phyloP scores from a whole-genome alignment of 2,888 invertebrate species.

The Therioaphis trifolii region DNA sequence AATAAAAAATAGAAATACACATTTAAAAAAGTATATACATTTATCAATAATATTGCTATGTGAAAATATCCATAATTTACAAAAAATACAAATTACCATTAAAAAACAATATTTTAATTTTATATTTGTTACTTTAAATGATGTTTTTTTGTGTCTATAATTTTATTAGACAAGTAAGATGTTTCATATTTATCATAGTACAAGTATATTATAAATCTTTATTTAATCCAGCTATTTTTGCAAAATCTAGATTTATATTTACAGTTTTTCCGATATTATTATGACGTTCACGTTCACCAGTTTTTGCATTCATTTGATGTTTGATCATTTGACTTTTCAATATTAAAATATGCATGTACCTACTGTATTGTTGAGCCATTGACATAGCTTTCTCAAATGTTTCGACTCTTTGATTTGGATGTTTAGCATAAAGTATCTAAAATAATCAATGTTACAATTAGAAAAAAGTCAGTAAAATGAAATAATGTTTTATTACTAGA shows the following conservation, averaged over 20 bases:
- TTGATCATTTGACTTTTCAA: conserved; percentile 93
- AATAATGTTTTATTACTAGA: too few species aligned
- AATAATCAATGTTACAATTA: conserved; percentile 64
- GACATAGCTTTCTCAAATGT: conserved; percentile 92
- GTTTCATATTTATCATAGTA: neutral
- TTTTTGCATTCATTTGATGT: conserved; percentile 94
- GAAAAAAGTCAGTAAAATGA: too few species aligned
- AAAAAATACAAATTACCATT: too few species aligned
- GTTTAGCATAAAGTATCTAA: conserved; percentile 92
- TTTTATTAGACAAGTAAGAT: neutral
- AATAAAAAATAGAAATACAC: too few species aligned
- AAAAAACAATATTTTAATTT: neutral
- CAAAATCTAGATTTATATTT: conserved; percentile 53
- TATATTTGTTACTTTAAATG: too few species aligned
- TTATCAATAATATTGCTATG: too few species aligned
- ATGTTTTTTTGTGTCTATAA: conserved; percentile 24
- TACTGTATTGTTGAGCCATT: conserved; percentile 92
- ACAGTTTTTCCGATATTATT: conserved; percentile 29
- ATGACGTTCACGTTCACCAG: conserved; percentile 68
- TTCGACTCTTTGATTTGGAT: conserved; percentile 93
- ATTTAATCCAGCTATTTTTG: conserved; percentile 35
- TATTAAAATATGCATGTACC: conserved; percentile 90
- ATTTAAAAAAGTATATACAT: too few species aligned
- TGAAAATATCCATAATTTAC: too few species aligned
- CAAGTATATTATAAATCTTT: neutral